Conservation (phyloP, 2,113 vertebrate genomes). For the Chaetodon auriga region DNA sequence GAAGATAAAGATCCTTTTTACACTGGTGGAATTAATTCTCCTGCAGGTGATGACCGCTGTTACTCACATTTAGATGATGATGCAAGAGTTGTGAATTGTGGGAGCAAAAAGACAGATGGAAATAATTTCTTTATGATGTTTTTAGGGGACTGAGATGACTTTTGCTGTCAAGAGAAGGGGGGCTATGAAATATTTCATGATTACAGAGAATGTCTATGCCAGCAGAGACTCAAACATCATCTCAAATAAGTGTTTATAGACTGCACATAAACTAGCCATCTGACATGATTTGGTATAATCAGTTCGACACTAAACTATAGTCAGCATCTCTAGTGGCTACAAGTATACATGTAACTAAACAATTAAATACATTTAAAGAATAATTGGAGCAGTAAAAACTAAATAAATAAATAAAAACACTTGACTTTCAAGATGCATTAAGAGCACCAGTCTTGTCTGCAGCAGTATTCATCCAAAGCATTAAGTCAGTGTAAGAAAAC, state of each 20-base stretch:
- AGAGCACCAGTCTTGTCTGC: background rate
- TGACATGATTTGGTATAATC: background rate
- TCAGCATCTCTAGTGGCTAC: background rate
- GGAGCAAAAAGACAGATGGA: background rate
- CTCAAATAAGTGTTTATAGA: background rate
- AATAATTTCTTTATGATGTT: conserved; percentile 12
- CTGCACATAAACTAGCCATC: conserved; percentile 2
- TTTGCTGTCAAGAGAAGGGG: conserved; percentile 4
- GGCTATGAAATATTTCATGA: background rate
- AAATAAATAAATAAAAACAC: background rate
- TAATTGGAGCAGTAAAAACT: background rate
- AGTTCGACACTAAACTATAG: background rate
- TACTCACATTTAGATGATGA: conserved; percentile 1
- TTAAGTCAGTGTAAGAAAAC: conserved; percentile 52
- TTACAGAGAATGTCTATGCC: background rate
- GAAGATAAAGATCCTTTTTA: background rate
- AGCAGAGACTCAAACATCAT: background rate
- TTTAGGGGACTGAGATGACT: conserved; percentile 17
- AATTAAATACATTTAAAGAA: background rate
- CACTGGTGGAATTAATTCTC: background rate
- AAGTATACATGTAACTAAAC: background rate
- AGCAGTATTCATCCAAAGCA: conserved; percentile 24
- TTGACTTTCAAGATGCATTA: background rate
- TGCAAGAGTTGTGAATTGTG: conserved; percentile 8
- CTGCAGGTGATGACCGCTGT: conserved; percentile 11